Base-by-base conservation (phyloP, 1,140 invertebrate species). In the Drosophila trapezifrons region DNA sequence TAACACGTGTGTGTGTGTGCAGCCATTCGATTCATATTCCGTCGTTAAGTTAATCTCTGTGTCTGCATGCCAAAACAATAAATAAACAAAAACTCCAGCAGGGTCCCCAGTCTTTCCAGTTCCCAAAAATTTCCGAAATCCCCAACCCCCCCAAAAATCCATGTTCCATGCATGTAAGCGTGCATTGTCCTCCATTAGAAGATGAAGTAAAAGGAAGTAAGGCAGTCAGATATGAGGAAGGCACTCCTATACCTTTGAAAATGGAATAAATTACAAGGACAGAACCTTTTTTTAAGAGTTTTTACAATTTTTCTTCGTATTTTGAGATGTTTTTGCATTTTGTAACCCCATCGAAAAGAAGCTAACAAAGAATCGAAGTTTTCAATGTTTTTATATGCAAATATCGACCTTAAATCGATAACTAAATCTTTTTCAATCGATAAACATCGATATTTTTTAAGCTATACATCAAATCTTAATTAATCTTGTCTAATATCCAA, bases 1-100 rank as follows among this genome's bases (percentile, higher is more conserved):
- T 69, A 69, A 69, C 65, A 46, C 63, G 45, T 35, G 13, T 47
- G 17, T 47, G 57, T 65, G 25, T 15, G 62, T n/a, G 63, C 65
- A 54, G 65, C 65, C 65, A 69, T 60, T 69, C 17, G 29, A 69
- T 37, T 69, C 65, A 66, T 66, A 32, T 18, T 37, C 62, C 49
- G 65, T 66, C 32, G 60, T 66, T 42, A 52, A 52, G 17, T 54
- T 27, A 42, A 52, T 66, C 47, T 58, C 51, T 71, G 65, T 72
- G 69, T 72, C 65, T 72, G 69, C 69, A 72, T 72, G 69, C 54
- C 37, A 66, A 66, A 25, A 12, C 29, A 32, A 32, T 22, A 37
- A 29, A 47, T 32, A 47, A 22, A 18, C 17, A 13, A 49, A 38
- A 40, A 51, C 29, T 32, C 20, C 5, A 43, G 65, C 63, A 66